These are phyloP conservation scores for Zalophus californianus DNA, from an alignment of 2,797 vertebrate species.

Conservation along the genomic window DNA sequence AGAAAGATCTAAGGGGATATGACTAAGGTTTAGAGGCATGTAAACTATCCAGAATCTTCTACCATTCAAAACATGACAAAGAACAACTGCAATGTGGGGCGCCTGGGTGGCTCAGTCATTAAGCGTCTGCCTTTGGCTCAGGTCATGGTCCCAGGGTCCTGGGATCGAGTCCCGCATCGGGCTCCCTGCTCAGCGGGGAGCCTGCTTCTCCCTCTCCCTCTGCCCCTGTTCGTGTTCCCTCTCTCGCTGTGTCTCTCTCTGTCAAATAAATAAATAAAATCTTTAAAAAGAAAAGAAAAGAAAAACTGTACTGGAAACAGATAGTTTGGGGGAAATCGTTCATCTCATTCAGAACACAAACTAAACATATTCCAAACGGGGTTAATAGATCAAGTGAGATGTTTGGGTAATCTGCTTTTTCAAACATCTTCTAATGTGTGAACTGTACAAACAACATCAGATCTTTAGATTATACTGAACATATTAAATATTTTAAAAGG, in stretches of 20 bases:
- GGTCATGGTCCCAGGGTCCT: too few relatives aligned
- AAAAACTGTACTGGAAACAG: conserved; percentile 15
- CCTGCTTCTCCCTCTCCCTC: too few relatives aligned
- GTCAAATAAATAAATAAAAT: too few relatives aligned
- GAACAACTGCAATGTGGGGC: background rate
- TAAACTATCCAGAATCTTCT: background rate
- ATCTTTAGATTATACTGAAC: background rate
- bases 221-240: too few relatives aligned
- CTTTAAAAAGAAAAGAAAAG: background rate
- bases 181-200: too few relatives aligned
- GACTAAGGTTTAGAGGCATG: background rate
- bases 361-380: conserved; percentile 8
- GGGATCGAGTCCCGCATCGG: too few relatives aligned
- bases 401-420: background rate
- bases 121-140: too few relatives aligned
- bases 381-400: conserved; percentile 25
- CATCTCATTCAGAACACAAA: conserved; percentile 48
- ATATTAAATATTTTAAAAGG: background rate
- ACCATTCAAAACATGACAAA: conserved; percentile 23
- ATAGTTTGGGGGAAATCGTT: conserved; percentile 38
- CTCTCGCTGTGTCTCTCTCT: too few relatives aligned
- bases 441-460: background rate
- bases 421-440: background rate
- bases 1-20: background rate
- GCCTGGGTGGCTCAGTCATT: too few relatives aligned